Conservation (phyloP, 2,797 vertebrate species). For the Hirundo rustica region DNA sequence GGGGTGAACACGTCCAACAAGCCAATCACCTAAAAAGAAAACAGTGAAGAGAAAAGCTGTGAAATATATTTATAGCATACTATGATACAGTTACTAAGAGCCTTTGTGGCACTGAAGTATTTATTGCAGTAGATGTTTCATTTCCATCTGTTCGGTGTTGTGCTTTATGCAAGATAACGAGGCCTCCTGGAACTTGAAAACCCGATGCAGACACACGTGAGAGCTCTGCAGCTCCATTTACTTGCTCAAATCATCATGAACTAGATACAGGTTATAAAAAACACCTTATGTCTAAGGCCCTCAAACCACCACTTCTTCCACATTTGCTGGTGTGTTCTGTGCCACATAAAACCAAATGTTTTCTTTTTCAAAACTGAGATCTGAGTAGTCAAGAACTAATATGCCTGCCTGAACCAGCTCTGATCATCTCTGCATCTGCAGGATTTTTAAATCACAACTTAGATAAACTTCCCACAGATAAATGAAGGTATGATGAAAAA, state of each 20-base stretch:
- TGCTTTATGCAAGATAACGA: neutral
- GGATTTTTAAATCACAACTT: neutral
- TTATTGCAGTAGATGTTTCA: neutral
- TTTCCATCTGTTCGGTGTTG: neutral
- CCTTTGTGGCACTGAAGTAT: neutral
- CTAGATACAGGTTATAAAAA: neutral
- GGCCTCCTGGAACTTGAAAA: neutral
- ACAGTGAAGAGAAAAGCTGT: neutral
- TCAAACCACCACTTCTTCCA: neutral
- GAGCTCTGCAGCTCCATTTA: neutral
- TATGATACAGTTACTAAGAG: neutral
- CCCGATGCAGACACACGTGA: neutral
- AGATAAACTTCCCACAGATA: neutral
- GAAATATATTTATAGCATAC: neutral
- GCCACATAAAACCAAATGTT: neutral
- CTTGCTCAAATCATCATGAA: neutral
- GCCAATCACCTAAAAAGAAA: constrained; percentile 89
- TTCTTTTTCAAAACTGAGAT: neutral
- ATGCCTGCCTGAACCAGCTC: neutral
- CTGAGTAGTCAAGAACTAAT: neutral
- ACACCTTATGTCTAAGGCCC: neutral
- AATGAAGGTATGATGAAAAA: neutral
- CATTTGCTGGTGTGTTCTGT: neutral
- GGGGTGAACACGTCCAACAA: constrained; percentile 95
- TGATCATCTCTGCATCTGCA: neutral